Evolutionary conservation across 1,140 invertebrate species (phyloP).

Genomic region (Pseudomyrmex concolor): DNA sequence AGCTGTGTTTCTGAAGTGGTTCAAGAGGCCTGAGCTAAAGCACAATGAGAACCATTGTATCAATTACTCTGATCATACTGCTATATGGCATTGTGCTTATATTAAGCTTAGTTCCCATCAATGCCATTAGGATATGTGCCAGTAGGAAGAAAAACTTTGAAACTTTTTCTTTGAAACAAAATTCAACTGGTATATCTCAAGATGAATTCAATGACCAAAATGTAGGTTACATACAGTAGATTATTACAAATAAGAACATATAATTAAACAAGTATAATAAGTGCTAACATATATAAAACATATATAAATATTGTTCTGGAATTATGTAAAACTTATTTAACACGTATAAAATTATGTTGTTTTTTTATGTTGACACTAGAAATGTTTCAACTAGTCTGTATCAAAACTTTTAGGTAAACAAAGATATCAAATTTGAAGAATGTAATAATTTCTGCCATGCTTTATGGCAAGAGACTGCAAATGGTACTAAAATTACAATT

Average conservation of each 20-base stretch:
- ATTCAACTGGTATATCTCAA: slow-evolving; percentile 68
- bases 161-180: slow-evolving; percentile 73
- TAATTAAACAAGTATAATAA: slow-evolving; percentile 22
- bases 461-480: slow-evolving; percentile 81
- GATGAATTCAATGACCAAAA: slow-evolving; percentile 71
- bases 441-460: slow-evolving; percentile 82
- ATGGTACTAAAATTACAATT: slow-evolving; percentile 82
- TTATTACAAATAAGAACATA: slow-evolving; percentile 41
- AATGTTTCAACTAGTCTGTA: slow-evolving; percentile 23
- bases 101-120: slow-evolving; percentile 67
- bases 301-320: not conserved
- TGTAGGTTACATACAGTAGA: slow-evolving; percentile 69
- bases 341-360: not conserved
- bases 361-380: not conserved
- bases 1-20: slow-evolving; percentile 73
- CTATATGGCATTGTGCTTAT: slow-evolving; percentile 58
- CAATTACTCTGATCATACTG: slow-evolving; percentile 67
- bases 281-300: no score
- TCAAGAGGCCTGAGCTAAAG: slow-evolving; percentile 69
- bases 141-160: slow-evolving; percentile 75
- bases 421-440: slow-evolving; percentile 75
- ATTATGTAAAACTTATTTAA: slow-evolving; percentile 39
- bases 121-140: slow-evolving; percentile 78
- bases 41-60: slow-evolving; percentile 79
- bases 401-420: slow-evolving; percentile 69